phyloP scores from a whole-genome alignment of 2,888 invertebrate species.

The Cenopis cana region DNA sequence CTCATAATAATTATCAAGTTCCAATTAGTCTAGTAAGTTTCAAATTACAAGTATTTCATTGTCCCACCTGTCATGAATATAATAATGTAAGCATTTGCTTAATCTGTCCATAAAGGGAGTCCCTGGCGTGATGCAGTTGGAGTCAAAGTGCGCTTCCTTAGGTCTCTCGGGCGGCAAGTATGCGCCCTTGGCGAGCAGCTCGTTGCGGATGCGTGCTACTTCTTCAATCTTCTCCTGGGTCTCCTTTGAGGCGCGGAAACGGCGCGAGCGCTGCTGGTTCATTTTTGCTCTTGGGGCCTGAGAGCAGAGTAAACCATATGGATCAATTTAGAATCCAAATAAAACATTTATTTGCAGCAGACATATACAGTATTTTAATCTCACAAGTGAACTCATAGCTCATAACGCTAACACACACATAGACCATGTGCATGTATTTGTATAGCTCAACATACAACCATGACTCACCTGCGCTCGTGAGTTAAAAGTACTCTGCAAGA shows the following conservation, averaged over 20 bases:
- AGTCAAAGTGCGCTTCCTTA: slow-evolving; percentile 97
- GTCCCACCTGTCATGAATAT: slow-evolving; percentile 90
- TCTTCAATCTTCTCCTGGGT: slow-evolving; percentile 94
- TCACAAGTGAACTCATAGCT: too few species aligned
- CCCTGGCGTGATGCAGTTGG: slow-evolving; percentile 99
- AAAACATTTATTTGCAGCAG: too few species aligned
- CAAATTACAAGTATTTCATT: neutral
- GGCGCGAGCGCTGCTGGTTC: slow-evolving; percentile 99
- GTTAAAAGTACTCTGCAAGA: too few species aligned
- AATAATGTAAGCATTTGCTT: slow-evolving; percentile 93
- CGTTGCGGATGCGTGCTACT: slow-evolving; percentile 91
- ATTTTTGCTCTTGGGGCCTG: slow-evolving; percentile 99
- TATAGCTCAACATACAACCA: too few species aligned
- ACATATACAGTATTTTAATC: too few species aligned
- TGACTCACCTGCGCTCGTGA: too few species aligned
- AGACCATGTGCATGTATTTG: too few species aligned
- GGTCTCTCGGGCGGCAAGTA: slow-evolving; percentile 94
- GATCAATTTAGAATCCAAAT: too few species aligned
- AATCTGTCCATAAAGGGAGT: slow-evolving; percentile 98
- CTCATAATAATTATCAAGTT: too few species aligned
- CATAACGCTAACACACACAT: too few species aligned
- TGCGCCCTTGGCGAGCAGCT: slow-evolving; percentile 89
- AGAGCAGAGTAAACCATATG: slow-evolving; percentile 31
- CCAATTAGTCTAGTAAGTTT: too few species aligned
- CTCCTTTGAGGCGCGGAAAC: slow-evolving; percentile 99